These are phyloP conservation scores for Cataglyphis rosenhaueri DNA, from an alignment of 2,888 invertebrate species.

Conservation along the genomic window DNA sequence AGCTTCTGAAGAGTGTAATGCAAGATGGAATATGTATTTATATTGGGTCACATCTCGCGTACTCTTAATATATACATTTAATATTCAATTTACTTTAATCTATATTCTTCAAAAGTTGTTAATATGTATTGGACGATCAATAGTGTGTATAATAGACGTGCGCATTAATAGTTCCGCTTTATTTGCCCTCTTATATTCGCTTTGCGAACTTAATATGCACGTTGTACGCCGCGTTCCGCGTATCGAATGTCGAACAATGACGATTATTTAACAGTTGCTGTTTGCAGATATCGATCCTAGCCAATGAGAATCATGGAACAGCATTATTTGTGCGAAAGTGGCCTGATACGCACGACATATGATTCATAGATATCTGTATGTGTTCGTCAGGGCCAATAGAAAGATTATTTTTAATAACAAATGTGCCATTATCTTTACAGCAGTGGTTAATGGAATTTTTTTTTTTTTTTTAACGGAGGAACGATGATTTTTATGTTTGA, in stretches of 20 bases:
- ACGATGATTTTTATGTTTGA: neutral
- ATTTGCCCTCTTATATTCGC: slow-evolving; percentile 20
- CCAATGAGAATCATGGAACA: neutral
- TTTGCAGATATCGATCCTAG: slow-evolving; percentile 38
- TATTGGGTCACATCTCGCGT: neutral
- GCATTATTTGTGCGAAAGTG: slow-evolving; percentile 34
- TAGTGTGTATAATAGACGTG: neutral
- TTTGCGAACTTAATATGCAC: slow-evolving; percentile 17
- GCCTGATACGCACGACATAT: slow-evolving; percentile 22
- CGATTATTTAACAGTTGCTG: slow-evolving; percentile 42
- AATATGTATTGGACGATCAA: neutral
- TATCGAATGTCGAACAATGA: slow-evolving; percentile 44
- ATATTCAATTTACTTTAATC: neutral
- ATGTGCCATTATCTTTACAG: slow-evolving; percentile 2
- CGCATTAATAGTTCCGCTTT: slow-evolving; percentile 24
- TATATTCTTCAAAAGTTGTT: neutral
- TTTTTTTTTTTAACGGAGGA: neutral
- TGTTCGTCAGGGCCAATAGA: neutral
- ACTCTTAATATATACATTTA: neutral
- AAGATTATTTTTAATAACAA: slow-evolving; percentile 23
- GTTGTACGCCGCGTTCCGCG: slow-evolving; percentile 2
- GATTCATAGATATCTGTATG: slow-evolving; percentile 34
- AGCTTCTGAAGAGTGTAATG: neutral
- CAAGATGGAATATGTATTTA: neutral
- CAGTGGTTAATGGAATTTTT: slow-evolving; percentile 6